phyloP scores from a whole-genome alignment of 2,888 invertebrate genomes.

The Isoperla grammatica region DNA sequence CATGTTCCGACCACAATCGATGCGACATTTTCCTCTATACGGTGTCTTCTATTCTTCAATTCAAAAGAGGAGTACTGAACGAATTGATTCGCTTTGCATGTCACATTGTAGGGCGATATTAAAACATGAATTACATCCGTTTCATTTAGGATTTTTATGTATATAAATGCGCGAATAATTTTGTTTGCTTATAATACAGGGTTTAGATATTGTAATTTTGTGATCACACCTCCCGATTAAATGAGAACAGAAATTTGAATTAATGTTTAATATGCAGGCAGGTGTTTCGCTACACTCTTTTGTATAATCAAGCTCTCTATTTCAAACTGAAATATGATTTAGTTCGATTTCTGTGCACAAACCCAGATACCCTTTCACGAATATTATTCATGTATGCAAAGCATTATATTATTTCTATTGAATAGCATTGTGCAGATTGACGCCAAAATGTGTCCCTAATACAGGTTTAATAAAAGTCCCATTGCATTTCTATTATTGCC shows the following conservation, averaged over 20 bases:
- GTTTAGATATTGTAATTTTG: slow-evolving; percentile 14
- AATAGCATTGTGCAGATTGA: not conserved
- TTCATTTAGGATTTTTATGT: no score
- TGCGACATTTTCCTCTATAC: no score
- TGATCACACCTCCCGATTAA: slow-evolving; percentile 11
- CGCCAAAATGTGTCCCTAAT: slow-evolving; percentile 11
- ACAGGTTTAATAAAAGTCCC: slow-evolving; percentile 3
- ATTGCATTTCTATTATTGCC: slow-evolving; percentile 3
- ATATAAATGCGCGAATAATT: slow-evolving; percentile 5
- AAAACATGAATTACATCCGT: no score
- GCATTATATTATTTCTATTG: no score
- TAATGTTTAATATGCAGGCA: slow-evolving; percentile 9
- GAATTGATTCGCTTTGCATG: no score
- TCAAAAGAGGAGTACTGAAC: no score
- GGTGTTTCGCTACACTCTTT: slow-evolving; percentile 6
- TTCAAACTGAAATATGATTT: not conserved
- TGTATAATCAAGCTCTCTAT: slow-evolving; percentile 10
- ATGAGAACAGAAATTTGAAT: slow-evolving; percentile 7
- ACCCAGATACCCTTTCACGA: slow-evolving; percentile 6
- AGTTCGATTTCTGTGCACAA: not conserved
- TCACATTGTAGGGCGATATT: no score
- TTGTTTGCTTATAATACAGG: slow-evolving; percentile 4
- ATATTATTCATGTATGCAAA: slow-evolving; percentile 10
- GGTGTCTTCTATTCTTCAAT: no score
- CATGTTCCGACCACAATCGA: no score